Base-by-base conservation (phyloP, 2,797 vertebrate species). In the Mycteria americana region DNA sequence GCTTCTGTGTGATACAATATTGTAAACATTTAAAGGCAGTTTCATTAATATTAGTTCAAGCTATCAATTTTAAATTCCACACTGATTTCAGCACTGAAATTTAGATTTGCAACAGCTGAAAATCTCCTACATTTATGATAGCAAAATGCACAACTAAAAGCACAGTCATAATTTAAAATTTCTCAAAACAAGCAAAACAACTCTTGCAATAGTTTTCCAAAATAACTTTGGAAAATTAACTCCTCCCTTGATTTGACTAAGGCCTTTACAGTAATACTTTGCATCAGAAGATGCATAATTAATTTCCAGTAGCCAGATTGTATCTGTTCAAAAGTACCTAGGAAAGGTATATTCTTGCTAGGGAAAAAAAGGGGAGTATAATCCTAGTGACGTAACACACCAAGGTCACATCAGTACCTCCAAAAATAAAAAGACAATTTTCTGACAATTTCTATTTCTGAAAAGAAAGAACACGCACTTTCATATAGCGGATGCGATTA, bases 351-450 rank as follows among this genome's bases (percentile, higher is more conserved):
- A 30, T 57, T 76, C 11, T 50, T 48, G 8, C 14, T 54, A 19
- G 18, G 31, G 41, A 6, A 64, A 74, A 74, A 79, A 79, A 16
- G 2, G 5, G 6, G 79, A 53, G 10, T 18, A 28, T 21, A 57
- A 88, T 57, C 48, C 37, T 33, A 57, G 33, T 19, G 33, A 86
- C 0, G 1, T 19, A 76, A 68, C 13, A 69, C 0, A 1, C 4
- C 33, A 43, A 70, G 14, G 19, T 33, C 33, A 65, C 1, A 12
- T 30, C 16, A 41, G 10, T 13, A 77, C 18, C 13, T 80, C 50
- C 28, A 81, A 64, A 88, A 89, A 25, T 16, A 60, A 43, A 83
- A 48, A 54, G 28, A 45, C 3, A 23, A 6, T n/a, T 64, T 82
- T 79, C 60, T 56, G 41, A 67, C 17, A 63, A 25, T 24, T 62